A percentile compares a stretch with the other conserved stretches of the same genome.
phyloP scores from a whole-genome alignment of 2,113 vertebrate genomes.

The crab-eating macaque (Macaca fascicularis) region T2T-MFA8v1.1 NC_088376.1:20972001-20972500 shows the following conservation, averaged over 20 bases:
- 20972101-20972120: neutral
- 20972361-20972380: constrained; percentile 4
- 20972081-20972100: neutral
- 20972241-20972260: neutral
- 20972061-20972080: too few relatives aligned
- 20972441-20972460: neutral
- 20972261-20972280: neutral
- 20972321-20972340: neutral
- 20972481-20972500: neutral
- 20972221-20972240: neutral
- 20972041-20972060: too few relatives aligned
- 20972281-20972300: constrained; percentile 3
- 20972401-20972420: constrained; percentile 11
- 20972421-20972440: neutral
- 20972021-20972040: too few relatives aligned
- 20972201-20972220: neutral
- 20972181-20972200: neutral
- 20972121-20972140: neutral
- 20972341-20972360: neutral
- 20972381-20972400: constrained; percentile 25
- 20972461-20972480: neutral
- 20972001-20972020: too few relatives aligned
- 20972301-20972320: neutral
- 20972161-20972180: neutral
- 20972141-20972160: neutral